phyloP scores from a whole-genome alignment of 2,888 invertebrate genomes.

The Papilio demoleus region DNA sequence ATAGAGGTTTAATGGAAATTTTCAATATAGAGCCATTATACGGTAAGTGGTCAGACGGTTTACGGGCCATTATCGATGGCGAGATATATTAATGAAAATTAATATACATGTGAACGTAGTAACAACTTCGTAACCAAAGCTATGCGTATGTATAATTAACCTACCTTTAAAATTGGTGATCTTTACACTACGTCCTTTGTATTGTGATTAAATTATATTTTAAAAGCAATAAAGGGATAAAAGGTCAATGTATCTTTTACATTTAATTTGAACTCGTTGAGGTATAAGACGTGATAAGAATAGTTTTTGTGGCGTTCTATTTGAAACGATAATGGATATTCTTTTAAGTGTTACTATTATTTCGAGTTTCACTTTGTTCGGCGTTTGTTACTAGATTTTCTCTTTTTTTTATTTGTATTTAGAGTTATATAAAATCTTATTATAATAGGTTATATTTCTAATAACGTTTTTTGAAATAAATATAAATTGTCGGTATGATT shows the following conservation, averaged over 20 bases:
- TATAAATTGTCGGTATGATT: no score
- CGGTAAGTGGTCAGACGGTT: conserved; percentile 13
- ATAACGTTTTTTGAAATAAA: no score
- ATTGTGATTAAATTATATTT: conserved; percentile 1
- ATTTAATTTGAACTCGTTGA: conserved; percentile 16
- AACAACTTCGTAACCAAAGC: no score
- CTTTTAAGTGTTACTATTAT: conserved; percentile 24
- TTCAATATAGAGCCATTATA: conserved; percentile 6
- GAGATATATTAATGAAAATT: conserved; percentile 21
- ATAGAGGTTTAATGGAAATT: not conserved
- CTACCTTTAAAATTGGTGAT: not conserved
- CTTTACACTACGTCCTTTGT: not conserved
- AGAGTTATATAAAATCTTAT: no score
- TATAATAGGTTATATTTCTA: no score
- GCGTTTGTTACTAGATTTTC: conserved; percentile 1
- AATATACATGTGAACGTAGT: no score
- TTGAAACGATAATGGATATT: conserved; percentile 32
- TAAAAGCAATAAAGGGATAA: not conserved
- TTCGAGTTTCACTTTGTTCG: not conserved
- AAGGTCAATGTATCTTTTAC: conserved; percentile 17
- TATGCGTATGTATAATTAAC: no score
- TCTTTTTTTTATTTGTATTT: conserved; percentile 12
- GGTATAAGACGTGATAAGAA: conserved; percentile 28
- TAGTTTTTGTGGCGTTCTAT: conserved; percentile 12
- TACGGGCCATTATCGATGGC: conserved; percentile 7